Percentiles rank a stretch among this genome's conserved stretches.
phyloP scores from a whole-genome alignment of 2,113 vertebrate species.

The Eulemur macaco region DNA sequence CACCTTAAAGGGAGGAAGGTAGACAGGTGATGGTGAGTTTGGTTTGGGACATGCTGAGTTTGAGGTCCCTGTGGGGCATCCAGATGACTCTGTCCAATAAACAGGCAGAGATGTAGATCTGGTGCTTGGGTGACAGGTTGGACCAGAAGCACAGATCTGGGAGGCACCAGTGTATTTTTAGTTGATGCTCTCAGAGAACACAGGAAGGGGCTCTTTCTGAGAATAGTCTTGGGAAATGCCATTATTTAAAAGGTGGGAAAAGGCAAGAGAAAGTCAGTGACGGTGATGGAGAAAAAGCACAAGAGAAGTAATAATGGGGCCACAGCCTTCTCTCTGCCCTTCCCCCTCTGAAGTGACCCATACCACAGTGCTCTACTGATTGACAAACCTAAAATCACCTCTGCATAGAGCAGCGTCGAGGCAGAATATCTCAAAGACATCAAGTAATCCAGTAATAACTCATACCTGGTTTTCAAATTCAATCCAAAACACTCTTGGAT shows the following conservation, averaged over 20 bases:
- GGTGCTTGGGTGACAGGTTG: not conserved
- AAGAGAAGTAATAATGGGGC: not conserved
- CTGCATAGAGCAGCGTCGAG: not conserved
- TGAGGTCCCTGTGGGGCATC: not conserved
- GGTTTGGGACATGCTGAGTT: rapidly evolving
- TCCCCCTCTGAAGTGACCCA: not conserved
- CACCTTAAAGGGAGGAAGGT: not conserved
- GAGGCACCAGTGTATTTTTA: not conserved
- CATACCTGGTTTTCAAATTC: not conserved
- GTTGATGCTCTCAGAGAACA: not conserved
- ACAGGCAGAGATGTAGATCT: not conserved
- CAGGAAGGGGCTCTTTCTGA: not conserved
- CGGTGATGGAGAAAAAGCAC: not conserved
- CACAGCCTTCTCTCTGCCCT: not conserved
- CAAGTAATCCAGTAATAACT: not conserved
- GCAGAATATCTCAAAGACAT: not conserved
- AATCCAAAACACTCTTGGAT: not conserved
- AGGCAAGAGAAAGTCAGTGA: not conserved
- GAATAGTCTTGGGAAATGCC: not conserved
- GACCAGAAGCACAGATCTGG: not conserved
- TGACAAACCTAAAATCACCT: not conserved
- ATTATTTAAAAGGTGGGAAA: not conserved
- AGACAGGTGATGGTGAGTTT: not conserved
- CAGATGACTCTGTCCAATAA: not conserved
- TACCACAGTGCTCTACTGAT: not conserved